Base-by-base conservation (phyloP, 2,113 vertebrate genomes). In the Muntiacus muntjak region DNA sequence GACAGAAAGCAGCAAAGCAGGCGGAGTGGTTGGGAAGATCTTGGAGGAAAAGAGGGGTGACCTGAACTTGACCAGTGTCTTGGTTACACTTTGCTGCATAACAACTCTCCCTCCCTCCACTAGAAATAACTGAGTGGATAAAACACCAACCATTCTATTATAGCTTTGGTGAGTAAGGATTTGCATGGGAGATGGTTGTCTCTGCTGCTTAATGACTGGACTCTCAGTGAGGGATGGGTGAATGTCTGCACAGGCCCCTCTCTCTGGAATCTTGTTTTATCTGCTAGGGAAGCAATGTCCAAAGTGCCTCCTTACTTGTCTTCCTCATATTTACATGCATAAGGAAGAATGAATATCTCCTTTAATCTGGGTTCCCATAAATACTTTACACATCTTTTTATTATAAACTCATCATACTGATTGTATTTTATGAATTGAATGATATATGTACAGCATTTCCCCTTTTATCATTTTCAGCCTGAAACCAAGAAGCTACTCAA, bases 381-480 rank as follows among this genome's bases (percentile, higher is more conserved):
- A 33, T 19, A 58, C n/a, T 60, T 78, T 85, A 58, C 43, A 40
- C 12, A 21, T 64, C 11, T 7, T 89, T 94, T 97, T 14, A 45
- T 91, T 85, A 67, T n/a, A 89, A 92, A 88, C 23, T 87, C 74
- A 94, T 84, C 40, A 40, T 76, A 74, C 36, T 94, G 64, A 93
- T 87, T 76, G 2, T 11, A 67, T 94, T 84, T 58, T n/a, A 81
- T 60, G 25, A 33, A 62, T 7, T 60, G 21, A 87, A 52, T 91
- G 26, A 55, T 45, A 67, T 58, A 58, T 33, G 30, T 26, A 76
- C 6, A 40, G 67, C 67, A 76, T 90, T 87, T 92, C 19, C 4
- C 40, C 30, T 89, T 96, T 93, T 74, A 84, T 93, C 3, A 57
- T 71, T 96, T 57, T 88, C 25, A n/a, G 43, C 89, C 23, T 89